These are phyloP conservation scores for Latrodectus hesperus DNA, from an alignment of 2,888 invertebrate species.

Conservation along the genomic window DNA sequence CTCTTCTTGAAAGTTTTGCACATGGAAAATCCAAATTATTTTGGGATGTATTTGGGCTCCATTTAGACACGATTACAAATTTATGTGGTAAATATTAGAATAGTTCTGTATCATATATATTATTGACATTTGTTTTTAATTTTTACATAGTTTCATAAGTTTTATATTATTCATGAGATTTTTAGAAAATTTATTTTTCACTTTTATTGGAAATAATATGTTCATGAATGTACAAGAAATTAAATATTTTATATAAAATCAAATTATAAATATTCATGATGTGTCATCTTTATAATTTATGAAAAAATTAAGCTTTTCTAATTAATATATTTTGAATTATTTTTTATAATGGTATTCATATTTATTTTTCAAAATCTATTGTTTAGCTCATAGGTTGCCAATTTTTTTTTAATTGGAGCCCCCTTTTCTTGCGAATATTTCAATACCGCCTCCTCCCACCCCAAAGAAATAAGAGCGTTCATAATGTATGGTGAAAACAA, in stretches of 20 bases:
- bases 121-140: neutral
- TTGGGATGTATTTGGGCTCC: conserved; percentile 82
- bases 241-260: neutral
- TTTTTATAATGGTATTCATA: too few species aligned
- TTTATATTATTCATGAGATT: neutral
- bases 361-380: too few species aligned
- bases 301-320: too few species aligned
- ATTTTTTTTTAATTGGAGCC: too few species aligned
- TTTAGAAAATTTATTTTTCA: neutral
- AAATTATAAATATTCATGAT: too few species aligned
- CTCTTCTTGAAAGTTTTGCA: conserved; percentile 85
- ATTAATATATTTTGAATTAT: too few species aligned
- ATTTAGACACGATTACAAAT: conserved; percentile 77
- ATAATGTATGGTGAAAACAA: too few species aligned
- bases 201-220: neutral
- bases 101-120: neutral
- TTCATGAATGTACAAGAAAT: neutral
- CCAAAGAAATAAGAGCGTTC: too few species aligned
- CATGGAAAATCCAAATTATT: conserved; percentile 80
- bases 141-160: neutral
- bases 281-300: too few species aligned
- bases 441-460: too few species aligned
- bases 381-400: too few species aligned
- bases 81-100: conserved; percentile 41
- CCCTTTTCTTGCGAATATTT: too few species aligned